Percentiles rank a stretch among this genome's conserved stretches.
phyloP scores from a whole-genome alignment of 2,888 invertebrate genomes.

The Danaus chrysippus region DNA sequence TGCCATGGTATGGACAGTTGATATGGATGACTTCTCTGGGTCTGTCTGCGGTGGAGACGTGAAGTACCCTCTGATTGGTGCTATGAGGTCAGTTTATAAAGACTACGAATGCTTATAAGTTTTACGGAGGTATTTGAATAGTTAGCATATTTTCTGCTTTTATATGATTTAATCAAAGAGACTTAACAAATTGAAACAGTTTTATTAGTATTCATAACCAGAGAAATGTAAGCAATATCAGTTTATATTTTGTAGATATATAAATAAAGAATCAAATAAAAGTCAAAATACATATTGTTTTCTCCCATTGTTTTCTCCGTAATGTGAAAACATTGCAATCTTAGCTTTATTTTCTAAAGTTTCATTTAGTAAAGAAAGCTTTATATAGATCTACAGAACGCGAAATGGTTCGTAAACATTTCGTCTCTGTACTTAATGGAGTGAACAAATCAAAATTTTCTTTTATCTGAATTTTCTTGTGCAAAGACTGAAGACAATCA shows the following conservation, averaged over 20 bases:
- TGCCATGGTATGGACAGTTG: constrained; percentile 97
- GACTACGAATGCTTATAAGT: background rate
- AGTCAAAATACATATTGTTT: too few relatives aligned
- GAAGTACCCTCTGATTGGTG: constrained; percentile 93
- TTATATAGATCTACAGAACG: constrained; percentile 17
- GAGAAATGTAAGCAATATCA: too few relatives aligned
- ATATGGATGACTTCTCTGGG: constrained; percentile 96
- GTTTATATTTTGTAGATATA: too few relatives aligned
- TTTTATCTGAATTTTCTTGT: constrained; percentile 26
- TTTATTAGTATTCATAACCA: too few relatives aligned
- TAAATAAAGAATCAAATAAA: too few relatives aligned
- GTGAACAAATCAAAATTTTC: constrained; percentile 28
- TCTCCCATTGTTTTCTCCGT: too few relatives aligned
- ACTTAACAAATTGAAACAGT: too few relatives aligned
- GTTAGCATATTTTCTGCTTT: too few relatives aligned
- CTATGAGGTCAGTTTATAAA: constrained; percentile 83
- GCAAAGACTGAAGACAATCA: background rate
- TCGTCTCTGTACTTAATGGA: constrained; percentile 29
- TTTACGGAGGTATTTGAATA: background rate
- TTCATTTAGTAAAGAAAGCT: constrained; percentile 11
- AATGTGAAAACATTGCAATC: background rate
- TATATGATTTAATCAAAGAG: too few relatives aligned
- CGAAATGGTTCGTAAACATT: constrained; percentile 32
- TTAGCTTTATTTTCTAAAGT: background rate
- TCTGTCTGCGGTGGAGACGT: constrained; percentile 89